Percentiles rank a stretch among this genome's conserved stretches.
phyloP scores from a whole-genome alignment of 2,113 vertebrate genomes.

The Mustela nigripes region DNA sequence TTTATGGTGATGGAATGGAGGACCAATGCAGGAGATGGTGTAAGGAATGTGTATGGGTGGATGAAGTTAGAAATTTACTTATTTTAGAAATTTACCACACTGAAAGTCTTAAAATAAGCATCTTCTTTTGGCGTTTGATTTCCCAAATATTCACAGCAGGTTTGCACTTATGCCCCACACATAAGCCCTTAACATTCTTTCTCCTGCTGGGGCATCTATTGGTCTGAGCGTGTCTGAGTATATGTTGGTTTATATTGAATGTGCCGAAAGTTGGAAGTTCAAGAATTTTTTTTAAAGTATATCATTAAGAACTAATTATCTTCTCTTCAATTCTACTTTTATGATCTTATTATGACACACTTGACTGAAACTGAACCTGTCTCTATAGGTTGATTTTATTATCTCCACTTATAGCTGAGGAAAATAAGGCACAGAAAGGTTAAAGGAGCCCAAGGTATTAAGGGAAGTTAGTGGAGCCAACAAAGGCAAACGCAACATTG shows the following conservation, averaged over 20 bases:
- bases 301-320: not conserved
- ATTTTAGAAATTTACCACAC: not conserved
- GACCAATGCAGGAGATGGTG: not conserved
- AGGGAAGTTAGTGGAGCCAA: not conserved
- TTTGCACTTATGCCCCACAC: not conserved
- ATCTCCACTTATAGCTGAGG: not conserved
- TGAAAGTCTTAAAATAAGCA: not conserved
- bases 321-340: not conserved
- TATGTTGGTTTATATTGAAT: not conserved
- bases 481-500: not conserved
- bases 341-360: not conserved
- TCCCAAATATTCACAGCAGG: not conserved
- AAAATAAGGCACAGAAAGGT: not conserved
- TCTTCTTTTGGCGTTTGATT: not conserved
- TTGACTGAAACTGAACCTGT: not conserved
- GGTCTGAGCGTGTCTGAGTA: not conserved
- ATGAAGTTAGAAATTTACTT: not conserved
- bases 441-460: not conserved
- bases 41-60: not conserved
- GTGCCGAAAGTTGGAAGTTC: not conserved
- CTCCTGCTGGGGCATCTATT: not conserved
- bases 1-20: not conserved
- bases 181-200: too few species aligned
- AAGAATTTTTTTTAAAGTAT: not conserved
- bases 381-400: not conserved